Conservation (phyloP, 1,140 invertebrate genomes). For the Pogonomyrmex californicus region DNA sequence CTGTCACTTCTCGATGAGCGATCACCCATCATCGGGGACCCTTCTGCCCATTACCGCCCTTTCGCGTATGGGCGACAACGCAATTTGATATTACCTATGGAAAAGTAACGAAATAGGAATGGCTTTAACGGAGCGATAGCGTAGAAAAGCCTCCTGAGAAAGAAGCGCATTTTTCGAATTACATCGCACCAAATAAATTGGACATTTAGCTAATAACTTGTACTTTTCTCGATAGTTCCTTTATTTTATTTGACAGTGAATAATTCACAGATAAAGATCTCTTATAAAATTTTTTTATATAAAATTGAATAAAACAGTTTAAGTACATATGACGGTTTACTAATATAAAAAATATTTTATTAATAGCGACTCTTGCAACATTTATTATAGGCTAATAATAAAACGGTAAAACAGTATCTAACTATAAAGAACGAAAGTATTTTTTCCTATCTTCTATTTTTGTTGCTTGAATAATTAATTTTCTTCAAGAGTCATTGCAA, state of each 20-base stretch:
- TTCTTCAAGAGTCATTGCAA: neutral
- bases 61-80: conserved; percentile 61
- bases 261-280: neutral
- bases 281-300: neutral
- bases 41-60: conserved; percentile 73
- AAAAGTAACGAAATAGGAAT: conserved; percentile 59
- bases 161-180: conserved; percentile 32
- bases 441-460: conserved; percentile 26
- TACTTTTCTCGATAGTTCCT: neutral
- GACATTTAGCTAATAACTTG: neutral
- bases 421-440: conserved; percentile 19
- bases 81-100: conserved; percentile 47
- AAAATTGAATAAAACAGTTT: neutral
- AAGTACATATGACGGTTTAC: neutral
- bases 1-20: conserved; percentile 73
- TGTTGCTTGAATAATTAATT: conserved; percentile 55
- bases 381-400: neutral
- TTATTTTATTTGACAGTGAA: conserved; percentile 7
- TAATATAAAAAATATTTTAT: conserved; percentile 8
- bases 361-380: neutral
- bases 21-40: conserved; percentile 71
- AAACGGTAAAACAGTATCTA: neutral
- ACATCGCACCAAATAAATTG: conserved; percentile 24
- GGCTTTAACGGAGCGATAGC: conserved; percentile 31
- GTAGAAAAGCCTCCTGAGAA: conserved; percentile 37